A percentile compares a stretch with the other conserved stretches of the same genome.
phyloP scores from a whole-genome alignment of 2,797 vertebrate species.

The Danio tinwini region DNA sequence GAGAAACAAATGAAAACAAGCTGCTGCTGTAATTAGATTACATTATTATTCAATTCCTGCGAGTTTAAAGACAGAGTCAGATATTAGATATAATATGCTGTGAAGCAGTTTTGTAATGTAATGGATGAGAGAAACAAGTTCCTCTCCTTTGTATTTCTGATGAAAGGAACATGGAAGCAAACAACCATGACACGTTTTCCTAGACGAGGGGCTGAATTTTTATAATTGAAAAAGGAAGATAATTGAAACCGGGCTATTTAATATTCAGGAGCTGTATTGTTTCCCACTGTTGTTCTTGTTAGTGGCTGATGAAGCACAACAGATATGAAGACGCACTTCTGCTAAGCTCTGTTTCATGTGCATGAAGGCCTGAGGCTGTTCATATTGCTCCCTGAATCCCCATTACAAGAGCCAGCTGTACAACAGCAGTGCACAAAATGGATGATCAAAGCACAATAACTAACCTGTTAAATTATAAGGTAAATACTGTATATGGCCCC shows the following conservation, averaged over 20 bases:
- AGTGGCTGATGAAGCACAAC: conserved; percentile 48
- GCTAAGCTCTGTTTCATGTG: conserved; percentile 36
- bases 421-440: neutral
- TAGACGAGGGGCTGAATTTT: neutral
- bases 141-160: conserved; percentile 32
- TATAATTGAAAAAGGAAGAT: conserved; percentile 46
- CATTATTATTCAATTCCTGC: conserved; percentile 41
- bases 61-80: conserved; percentile 14
- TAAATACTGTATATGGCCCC: neutral
- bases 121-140: conserved; percentile 23
- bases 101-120: conserved; percentile 14
- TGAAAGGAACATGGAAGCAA: conserved; percentile 43
- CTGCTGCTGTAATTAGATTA: conserved; percentile 41
- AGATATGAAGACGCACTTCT: conserved; percentile 42
- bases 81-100: conserved; percentile 32
- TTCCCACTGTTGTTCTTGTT: conserved; percentile 45
- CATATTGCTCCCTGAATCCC: conserved; percentile 12
- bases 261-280: conserved; percentile 39
- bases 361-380: conserved; percentile 13
- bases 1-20: conserved; percentile 42
- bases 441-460: conserved; percentile 11
- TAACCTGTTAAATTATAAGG: neutral
- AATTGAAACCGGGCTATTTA: conserved; percentile 44
- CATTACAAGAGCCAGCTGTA: neutral
- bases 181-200: conserved; percentile 44